Evolutionary conservation across 2,888 invertebrate species (phyloP).

Genomic region (Acanthosoma haemorrhoidale): DNA sequence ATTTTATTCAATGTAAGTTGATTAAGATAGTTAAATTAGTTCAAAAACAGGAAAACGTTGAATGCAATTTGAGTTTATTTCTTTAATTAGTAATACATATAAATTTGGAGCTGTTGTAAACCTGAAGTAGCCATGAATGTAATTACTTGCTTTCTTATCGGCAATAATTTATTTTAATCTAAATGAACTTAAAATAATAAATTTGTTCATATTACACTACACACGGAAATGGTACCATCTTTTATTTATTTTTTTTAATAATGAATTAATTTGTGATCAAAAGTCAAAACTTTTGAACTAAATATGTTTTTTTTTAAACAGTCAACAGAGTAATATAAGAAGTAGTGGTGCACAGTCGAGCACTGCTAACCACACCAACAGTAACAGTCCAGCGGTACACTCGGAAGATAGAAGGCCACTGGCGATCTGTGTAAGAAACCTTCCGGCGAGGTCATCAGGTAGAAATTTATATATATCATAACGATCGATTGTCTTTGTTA

Average conservation of each 20-base stretch:
- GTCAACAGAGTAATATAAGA: constrained; percentile 37
- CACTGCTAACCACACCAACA: constrained; percentile 42
- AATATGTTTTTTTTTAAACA: constrained; percentile 17
- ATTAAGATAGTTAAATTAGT: too few relatives aligned
- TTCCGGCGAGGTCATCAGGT: constrained; percentile 72
- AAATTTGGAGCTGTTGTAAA: too few relatives aligned
- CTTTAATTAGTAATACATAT: too few relatives aligned
- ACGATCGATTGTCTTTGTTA: too few relatives aligned
- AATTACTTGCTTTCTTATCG: neutral
- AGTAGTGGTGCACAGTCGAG: constrained; percentile 31
- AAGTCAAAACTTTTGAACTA: neutral
- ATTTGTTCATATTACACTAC: too few relatives aligned
- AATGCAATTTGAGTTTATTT: too few relatives aligned
- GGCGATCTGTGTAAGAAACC: constrained; percentile 85
- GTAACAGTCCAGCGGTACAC: constrained; percentile 47
- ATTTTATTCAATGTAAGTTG: too few relatives aligned
- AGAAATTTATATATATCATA: constrained; percentile 40
- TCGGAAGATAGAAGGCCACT: constrained; percentile 70
- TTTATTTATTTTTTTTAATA: neutral
- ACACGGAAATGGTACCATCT: neutral
- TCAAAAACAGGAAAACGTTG: too few relatives aligned
- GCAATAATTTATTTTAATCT: neutral
- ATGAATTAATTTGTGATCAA: neutral
- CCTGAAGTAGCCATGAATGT: too few relatives aligned
- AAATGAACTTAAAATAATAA: neutral